Base-by-base conservation (phyloP, 30 jellyfish, hydroid and myxozoan species). In the Pelagia noctiluca region DNA sequence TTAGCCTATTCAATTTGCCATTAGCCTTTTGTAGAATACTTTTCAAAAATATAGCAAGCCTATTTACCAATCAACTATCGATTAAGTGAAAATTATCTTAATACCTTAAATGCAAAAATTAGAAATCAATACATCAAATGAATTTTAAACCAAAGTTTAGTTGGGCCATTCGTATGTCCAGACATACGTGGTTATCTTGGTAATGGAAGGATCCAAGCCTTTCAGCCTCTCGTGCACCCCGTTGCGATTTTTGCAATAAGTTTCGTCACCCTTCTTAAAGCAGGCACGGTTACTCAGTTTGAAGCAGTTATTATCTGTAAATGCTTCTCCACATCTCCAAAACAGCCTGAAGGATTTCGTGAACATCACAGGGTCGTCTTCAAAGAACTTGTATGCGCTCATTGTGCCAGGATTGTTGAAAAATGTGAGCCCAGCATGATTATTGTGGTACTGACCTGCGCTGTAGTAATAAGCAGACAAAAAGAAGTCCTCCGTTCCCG, bases 331-430 rank as follows among this genome's bases (percentile, higher is more conserved):
- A 52, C 86, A 70, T 67, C 97, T 78, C 97, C 97, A 90, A 4
- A 90, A 28, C 71, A 90, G 82, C 66, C 78, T 70, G 67, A 90
- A 90, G 4, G 89, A 62, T 76, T 90, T 52, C 10, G 63, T 33
- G 61, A 90, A 76, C 57, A 77, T 24, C 37, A 90, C 89, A 2
- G 97, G 97, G 66, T 90, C 97, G 18, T 80, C 91, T 36, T 60
- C 92, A 71, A 90, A 90, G 88, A 90, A 74, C 71, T 90, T 90
- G 80, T 90, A 90, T 2, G 97, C 97, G 65, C 96, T 90, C 97
- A 90, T 90, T 23, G 95, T 75, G 25, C 97, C 97, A 29, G 97
- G 97, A 18, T 63, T 33, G 18, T 52, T 37, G 38, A 64, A 13
- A 35, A 61, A 80, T 0, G 97, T 90, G 61, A 84, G 73, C n/a